Conservation (phyloP, 2,888 invertebrate genomes). For the Drosophila silvestris region DNA sequence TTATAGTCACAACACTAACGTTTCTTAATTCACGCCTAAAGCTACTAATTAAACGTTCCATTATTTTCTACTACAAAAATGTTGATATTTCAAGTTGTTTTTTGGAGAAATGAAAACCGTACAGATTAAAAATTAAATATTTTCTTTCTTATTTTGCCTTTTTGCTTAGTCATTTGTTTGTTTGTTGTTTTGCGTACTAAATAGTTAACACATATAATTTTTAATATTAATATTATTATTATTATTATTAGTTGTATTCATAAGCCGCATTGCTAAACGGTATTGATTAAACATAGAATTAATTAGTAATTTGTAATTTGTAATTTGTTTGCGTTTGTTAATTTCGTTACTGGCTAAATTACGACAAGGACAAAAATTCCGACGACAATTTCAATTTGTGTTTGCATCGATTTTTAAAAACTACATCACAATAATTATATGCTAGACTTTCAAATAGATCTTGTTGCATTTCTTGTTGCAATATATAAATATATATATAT, state of each 20-base stretch:
- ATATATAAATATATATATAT: conserved; percentile 24
- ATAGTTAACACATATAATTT: conserved; percentile 64
- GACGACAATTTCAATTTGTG: conserved; percentile 42
- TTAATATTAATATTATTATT: conserved; percentile 17
- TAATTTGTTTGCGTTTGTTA: conserved; percentile 32
- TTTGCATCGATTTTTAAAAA: conserved; percentile 68
- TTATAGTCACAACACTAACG: conserved; percentile 76
- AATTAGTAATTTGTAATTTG: conserved; percentile 47
- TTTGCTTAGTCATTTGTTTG: conserved; percentile 48
- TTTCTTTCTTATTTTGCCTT: conserved; percentile 35
- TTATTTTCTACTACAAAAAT: conserved; percentile 39
- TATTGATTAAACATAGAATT: conserved; percentile 38
- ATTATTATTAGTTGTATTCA: conserved; percentile 37
- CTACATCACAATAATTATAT: conserved; percentile 85
- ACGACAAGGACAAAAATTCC: conserved; percentile 68
- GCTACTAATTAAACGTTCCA: conserved; percentile 47
- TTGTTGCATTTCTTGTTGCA: conserved; percentile 22
- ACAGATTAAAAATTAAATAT: conserved; percentile 23
- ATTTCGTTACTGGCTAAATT: conserved; percentile 58
- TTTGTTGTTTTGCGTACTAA: conserved; percentile 56
- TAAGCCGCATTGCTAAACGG: conserved; percentile 26
- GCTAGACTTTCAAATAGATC: conserved; percentile 75
- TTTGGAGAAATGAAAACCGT: conserved; percentile 32
- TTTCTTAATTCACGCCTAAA: conserved; percentile 63
- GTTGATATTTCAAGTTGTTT: conserved; percentile 22